These are phyloP conservation scores for Sphaerophoria rueppellii DNA, from an alignment of 2,888 invertebrate species.

Conservation along the genomic window DNA sequence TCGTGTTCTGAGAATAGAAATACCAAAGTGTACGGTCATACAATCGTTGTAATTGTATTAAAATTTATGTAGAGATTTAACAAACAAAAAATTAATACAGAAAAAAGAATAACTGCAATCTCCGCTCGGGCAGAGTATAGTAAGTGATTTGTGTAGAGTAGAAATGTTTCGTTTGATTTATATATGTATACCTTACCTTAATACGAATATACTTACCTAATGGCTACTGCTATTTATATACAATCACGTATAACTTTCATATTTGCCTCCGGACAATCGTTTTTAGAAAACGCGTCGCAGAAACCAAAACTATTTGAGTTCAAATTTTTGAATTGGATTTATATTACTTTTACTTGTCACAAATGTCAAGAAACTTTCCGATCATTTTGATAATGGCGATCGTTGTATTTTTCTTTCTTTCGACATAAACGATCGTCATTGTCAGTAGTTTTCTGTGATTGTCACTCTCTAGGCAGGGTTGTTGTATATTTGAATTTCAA, in stretches of 20 bases:
- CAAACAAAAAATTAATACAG: conserved; percentile 69
- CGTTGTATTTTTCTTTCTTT: conserved; percentile 31
- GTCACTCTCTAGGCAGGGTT: conserved; percentile 5
- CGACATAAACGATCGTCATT: conserved; percentile 31
- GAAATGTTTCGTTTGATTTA: conserved; percentile 9
- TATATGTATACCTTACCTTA: conserved; percentile 33
- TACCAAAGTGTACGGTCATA: conserved; percentile 70
- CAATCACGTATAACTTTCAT: conserved; percentile 72
- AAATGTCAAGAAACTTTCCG: conserved; percentile 44
- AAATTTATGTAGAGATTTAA: conserved; percentile 63
- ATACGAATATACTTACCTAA: conserved; percentile 37
- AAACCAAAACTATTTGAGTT: conserved; percentile 28
- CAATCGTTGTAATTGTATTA: conserved; percentile 56
- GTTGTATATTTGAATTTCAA: conserved; percentile 45
- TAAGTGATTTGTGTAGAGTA: conserved; percentile 67
- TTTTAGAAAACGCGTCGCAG: conserved; percentile 48
- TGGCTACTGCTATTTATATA: conserved; percentile 52
- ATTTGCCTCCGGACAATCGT: conserved; percentile 59
- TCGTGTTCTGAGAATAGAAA: conserved; percentile 67
- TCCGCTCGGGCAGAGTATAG: conserved; percentile 48
- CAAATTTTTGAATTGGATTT: conserved; percentile 2
- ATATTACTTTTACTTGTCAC: conserved; percentile 37
- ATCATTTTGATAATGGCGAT: conserved; percentile 52
- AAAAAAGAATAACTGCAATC: conserved; percentile 64
- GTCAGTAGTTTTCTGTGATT: conserved; percentile 14